Evolutionary conservation across 2,888 invertebrate species (phyloP), one percentile per base, ranked within the genome.

Genomic region (Helleia helle): DNA sequence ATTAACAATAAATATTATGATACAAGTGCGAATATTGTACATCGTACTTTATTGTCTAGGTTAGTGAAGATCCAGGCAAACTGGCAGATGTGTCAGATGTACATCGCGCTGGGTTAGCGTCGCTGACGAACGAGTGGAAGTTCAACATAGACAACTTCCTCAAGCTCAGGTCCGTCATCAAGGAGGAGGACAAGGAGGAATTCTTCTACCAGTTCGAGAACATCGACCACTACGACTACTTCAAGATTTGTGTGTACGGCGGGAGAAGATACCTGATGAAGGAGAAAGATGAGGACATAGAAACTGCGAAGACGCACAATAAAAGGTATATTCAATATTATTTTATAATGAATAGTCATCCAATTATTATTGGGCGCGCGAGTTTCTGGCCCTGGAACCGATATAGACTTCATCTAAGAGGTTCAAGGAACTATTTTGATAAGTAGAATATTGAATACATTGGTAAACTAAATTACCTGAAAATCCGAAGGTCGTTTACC

Each of bases 21-120:
- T n/a, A n/a, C n/a, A n/a, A n/a, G n/a, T n/a, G n/a, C n/a, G n/a
- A n/a, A n/a, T n/a, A n/a, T n/a, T n/a, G n/a, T n/a, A n/a, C n/a
- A n/a, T n/a, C n/a, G n/a, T n/a, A n/a, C n/a, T n/a, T n/a, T n/a
- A n/a, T n/a, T n/a, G n/a, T n/a, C n/a, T n/a, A 96, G 96, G 73
- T 81, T 96, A 44, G 71, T 94, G 5, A 91, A 88, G 66, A 60
- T 95, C 18, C 95, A 96, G 62, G n/a, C n/a, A n/a, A n/a, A n/a
- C n/a, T n/a, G n/a, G n/a, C n/a, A n/a, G n/a, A n/a, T n/a, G n/a
- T n/a, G n/a, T n/a, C n/a, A n/a, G n/a, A n/a, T n/a, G n/a, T 34
- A 91, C 56, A 77, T 84, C 40, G 91, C 92, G 0, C 64, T 97
- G 3, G 75, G 88, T 6, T 91, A 91, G 64, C 97, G 95, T 60